Conservation (phyloP, 64 coral and sea anemone genomes). For the Montipora cactus region DNA sequence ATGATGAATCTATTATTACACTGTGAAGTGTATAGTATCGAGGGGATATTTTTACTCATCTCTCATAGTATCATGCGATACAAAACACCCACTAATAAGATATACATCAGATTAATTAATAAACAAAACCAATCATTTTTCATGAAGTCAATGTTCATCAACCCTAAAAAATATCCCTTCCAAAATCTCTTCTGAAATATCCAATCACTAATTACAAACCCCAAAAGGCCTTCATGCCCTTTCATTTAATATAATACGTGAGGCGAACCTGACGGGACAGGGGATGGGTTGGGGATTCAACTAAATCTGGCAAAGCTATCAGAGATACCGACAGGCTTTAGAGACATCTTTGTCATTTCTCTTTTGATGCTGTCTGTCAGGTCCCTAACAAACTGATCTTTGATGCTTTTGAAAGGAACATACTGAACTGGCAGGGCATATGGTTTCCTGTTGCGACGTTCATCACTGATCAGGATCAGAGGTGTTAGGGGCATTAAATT, state of each 20-base stretch:
- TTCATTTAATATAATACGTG: too few relatives aligned
- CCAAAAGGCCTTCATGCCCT: too few relatives aligned
- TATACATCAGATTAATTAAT: background rate
- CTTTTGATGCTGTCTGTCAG: slow-evolving; percentile 56
- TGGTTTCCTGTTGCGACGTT: slow-evolving; percentile 52
- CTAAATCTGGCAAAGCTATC: background rate
- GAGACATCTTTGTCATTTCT: slow-evolving; percentile 46
- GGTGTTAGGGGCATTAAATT: slow-evolving; percentile 59
- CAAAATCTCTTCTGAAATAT: too few relatives aligned
- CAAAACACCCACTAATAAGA: slow-evolving; percentile 8
- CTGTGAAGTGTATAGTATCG: too few relatives aligned
- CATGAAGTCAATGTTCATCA: background rate
- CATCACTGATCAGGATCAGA: slow-evolving; percentile 61
- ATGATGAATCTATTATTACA: too few relatives aligned
- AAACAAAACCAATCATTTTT: background rate
- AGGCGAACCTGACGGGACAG: background rate
- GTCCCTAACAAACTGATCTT: slow-evolving; percentile 64
- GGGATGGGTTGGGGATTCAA: background rate
- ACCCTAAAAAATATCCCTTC: background rate
- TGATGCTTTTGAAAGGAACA: slow-evolving; percentile 55
- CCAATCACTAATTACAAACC: too few relatives aligned
- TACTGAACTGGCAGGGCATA: slow-evolving; percentile 65
- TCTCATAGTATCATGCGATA: background rate
- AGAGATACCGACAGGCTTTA: slow-evolving; percentile 74
- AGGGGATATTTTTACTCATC: too few relatives aligned